phyloP scores from a whole-genome alignment of 2,888 invertebrate species.

The Mimas tiliae region DNA sequence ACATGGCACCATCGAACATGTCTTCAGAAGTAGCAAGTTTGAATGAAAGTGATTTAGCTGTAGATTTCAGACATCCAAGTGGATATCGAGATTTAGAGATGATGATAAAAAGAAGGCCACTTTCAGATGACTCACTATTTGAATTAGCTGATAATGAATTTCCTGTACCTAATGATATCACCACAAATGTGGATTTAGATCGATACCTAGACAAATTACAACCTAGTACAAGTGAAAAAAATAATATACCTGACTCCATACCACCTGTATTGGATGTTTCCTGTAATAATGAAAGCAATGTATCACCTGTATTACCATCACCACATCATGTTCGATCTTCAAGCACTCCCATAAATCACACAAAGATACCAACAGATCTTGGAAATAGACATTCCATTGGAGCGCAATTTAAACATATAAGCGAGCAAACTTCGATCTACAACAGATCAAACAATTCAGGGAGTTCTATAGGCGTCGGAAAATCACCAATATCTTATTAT shows the following conservation, averaged over 20 bases:
- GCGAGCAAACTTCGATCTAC: conserved; percentile 62
- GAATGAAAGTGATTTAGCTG: conserved; percentile 75
- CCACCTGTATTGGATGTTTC: conserved; percentile 47
- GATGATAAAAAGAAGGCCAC: conserved; percentile 88
- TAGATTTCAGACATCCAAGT: conserved; percentile 81
- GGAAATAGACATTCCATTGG: conserved; percentile 48
- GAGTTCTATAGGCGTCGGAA: conserved; percentile 64
- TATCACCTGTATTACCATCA: conserved; percentile 48
- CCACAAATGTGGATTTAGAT: conserved; percentile 87
- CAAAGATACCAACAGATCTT: conserved; percentile 44
- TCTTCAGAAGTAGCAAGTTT: conserved; percentile 75
- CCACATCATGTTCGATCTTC: conserved; percentile 62
- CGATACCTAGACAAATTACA: conserved; percentile 88
- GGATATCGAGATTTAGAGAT: conserved; percentile 83
- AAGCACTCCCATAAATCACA: conserved; percentile 66
- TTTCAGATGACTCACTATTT: conserved; percentile 90
- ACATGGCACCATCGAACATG: conserved; percentile 69
- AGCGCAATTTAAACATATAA: conserved; percentile 51
- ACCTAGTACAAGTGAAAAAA: conserved; percentile 62
- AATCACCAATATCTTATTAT: conserved; percentile 79
- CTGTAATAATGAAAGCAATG: conserved; percentile 55
- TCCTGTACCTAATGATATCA: conserved; percentile 75
- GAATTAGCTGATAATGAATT: conserved; percentile 87
- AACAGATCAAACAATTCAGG: conserved; percentile 70
- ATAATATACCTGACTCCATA: conserved; percentile 47